Conservation (phyloP, 2,888 invertebrate genomes). For the Lasius platythorax region DNA sequence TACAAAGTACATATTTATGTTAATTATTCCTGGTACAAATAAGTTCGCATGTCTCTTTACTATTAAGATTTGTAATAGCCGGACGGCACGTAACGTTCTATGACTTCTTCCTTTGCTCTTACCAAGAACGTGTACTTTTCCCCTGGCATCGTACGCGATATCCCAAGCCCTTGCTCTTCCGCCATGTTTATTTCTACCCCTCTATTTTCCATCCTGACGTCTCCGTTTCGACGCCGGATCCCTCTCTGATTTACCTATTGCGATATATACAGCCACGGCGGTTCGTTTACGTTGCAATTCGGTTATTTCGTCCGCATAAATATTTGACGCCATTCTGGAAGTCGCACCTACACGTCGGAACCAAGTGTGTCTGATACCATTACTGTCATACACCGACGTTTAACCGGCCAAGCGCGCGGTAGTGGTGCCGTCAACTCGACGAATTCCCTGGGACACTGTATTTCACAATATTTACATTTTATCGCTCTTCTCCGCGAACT, state of each 20-base stretch:
- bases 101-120: conserved; percentile 63
- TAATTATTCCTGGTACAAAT: conserved; percentile 81
- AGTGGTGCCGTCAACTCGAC: conserved; percentile 63
- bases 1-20: conserved; percentile 75
- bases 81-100: conserved; percentile 71
- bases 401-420: conserved; percentile 45
- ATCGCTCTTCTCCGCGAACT: conserved; percentile 74
- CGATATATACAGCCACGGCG: conserved; percentile 58
- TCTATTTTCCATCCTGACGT: conserved; percentile 55
- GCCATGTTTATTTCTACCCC: conserved; percentile 64
- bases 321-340: conserved; percentile 78
- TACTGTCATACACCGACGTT: conserved; percentile 61
- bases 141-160: conserved; percentile 41
- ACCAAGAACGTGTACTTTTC: conserved; percentile 57
- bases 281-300: conserved; percentile 80
- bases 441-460: conserved; percentile 75
- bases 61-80: conserved; percentile 73
- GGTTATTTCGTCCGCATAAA: conserved; percentile 80
- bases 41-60: conserved; percentile 79
- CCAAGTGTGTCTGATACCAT: conserved; percentile 74
- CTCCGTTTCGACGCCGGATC: conserved; percentile 60
- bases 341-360: conserved; percentile 69
- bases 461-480: conserved; percentile 80
- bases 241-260: conserved; percentile 74
- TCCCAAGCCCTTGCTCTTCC: conserved; percentile 40